These are phyloP conservation scores for Platanista minor DNA, from an alignment of 2,113 vertebrate genomes.

Conservation along the genomic window DNA sequence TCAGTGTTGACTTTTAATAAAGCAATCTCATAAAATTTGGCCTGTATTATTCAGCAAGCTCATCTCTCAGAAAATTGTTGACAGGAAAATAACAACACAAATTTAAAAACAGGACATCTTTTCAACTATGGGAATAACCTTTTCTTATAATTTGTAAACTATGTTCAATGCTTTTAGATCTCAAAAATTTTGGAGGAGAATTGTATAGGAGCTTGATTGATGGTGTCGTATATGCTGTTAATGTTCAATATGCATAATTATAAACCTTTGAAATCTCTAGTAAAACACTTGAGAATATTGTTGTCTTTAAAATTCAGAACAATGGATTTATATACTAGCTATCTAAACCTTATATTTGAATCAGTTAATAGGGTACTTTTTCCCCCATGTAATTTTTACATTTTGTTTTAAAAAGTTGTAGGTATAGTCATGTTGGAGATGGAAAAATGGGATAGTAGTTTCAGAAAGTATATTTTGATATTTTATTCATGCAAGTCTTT, in stretches of 20 bases:
- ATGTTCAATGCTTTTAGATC: slow-evolving; percentile 24
- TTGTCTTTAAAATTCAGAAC: slow-evolving; percentile 37
- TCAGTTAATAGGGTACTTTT: not conserved
- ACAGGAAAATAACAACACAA: not conserved
- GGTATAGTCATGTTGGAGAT: not conserved
- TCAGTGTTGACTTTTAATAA: slow-evolving; percentile 1
- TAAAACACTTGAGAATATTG: slow-evolving; percentile 20
- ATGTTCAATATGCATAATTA: not conserved
- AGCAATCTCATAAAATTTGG: slow-evolving; percentile 13
- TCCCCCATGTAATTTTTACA: not conserved
- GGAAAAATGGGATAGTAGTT: not conserved
- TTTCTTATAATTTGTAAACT: slow-evolving; percentile 46
- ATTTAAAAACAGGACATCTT: slow-evolving; percentile 34
- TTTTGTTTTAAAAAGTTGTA: not conserved
- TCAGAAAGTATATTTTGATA: slow-evolving; percentile 32
- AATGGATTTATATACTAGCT: not conserved
- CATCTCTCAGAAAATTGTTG: slow-evolving; percentile 34
- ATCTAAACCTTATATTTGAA: not conserved
- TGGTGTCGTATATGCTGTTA: not conserved
- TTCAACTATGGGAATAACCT: slow-evolving; percentile 27
- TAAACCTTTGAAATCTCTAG: slow-evolving; percentile 23
- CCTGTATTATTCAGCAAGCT: not conserved
- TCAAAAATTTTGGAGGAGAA: slow-evolving; percentile 33
- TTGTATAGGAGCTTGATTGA: slow-evolving; percentile 7
- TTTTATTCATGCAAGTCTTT: slow-evolving; percentile 17